phyloP scores from a whole-genome alignment of 2,113 vertebrate species.

The Platichthys stellatus region DNA sequence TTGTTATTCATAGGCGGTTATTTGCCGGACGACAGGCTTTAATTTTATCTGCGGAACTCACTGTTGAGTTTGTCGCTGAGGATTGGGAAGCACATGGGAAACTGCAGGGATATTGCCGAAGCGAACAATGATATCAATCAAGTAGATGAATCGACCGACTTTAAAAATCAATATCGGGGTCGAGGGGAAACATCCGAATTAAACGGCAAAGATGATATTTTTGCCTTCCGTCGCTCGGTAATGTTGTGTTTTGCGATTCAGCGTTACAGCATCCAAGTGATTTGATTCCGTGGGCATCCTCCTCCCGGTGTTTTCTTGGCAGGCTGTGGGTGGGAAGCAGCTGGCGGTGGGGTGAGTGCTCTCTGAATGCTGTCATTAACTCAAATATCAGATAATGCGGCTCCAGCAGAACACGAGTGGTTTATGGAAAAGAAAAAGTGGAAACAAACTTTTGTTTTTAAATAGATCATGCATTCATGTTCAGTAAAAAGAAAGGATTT shows the following conservation, averaged over 20 bases:
- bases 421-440: neutral
- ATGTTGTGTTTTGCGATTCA: conserved; percentile 10
- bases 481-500: no score
- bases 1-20: conserved; percentile 17
- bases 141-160: no score
- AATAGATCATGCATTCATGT: neutral
- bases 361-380: conserved; percentile 58
- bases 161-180: no score
- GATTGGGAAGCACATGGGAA: neutral
- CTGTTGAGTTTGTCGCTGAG: neutral
- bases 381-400: conserved; percentile 56
- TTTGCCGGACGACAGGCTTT: conserved; percentile 11
- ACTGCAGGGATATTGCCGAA: neutral
- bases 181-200: no score
- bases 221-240: conserved; percentile 12
- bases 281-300: neutral
- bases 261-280: conserved; percentile 8
- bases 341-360: conserved; percentile 39
- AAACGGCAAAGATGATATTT: conserved; percentile 15
- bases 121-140: neutral
- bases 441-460: neutral
- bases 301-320: conserved; percentile 34
- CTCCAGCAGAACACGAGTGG: conserved; percentile 2
- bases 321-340: conserved; percentile 59
- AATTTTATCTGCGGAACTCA: conserved; percentile 6